A percentile compares a stretch with the other conserved stretches of the same genome.
Conservation (phyloP, 2,888 invertebrate species). For the Plusia festucae region DNA sequence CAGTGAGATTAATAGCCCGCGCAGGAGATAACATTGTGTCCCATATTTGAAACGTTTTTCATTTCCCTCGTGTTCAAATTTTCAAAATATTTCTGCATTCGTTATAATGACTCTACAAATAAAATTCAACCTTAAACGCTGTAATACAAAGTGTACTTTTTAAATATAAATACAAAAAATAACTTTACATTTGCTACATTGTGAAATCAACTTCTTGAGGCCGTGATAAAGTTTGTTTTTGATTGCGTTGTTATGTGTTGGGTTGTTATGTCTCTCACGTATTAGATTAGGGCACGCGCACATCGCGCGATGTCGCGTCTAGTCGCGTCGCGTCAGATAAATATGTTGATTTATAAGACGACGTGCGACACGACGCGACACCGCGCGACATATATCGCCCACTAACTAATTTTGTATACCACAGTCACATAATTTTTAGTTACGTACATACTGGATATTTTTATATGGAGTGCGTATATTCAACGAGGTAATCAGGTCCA, state of each 20-base stretch:
- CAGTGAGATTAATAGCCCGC: constrained; percentile 49
- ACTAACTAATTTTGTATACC: neutral
- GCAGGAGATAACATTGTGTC: constrained; percentile 42
- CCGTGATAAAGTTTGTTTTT: constrained; percentile 36
- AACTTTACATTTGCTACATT: constrained; percentile 9
- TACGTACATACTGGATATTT: too few species aligned
- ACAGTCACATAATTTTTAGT: neutral
- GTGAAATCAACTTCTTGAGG: constrained; percentile 30
- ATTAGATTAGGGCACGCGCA: constrained; percentile 62
- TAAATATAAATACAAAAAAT: constrained; percentile 10
- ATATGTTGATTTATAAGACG: constrained; percentile 59
- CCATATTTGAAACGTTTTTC: constrained; percentile 54
- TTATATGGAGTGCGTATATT: too few species aligned
- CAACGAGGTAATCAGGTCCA: too few species aligned
- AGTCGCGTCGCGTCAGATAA: constrained; percentile 48
- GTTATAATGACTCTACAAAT: constrained; percentile 18
- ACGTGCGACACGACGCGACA: constrained; percentile 39
- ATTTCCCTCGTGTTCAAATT: constrained; percentile 56
- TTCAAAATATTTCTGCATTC: constrained; percentile 55
- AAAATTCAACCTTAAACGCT: constrained; percentile 19
- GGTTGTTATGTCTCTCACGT: constrained; percentile 58
- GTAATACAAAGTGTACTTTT: constrained; percentile 23
- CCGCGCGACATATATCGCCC: constrained; percentile 26
- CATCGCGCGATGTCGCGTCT: constrained; percentile 45
- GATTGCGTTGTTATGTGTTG: constrained; percentile 11